Evolutionary conservation across 2,797 vertebrate genomes (phyloP).

Genomic region (Helarctos malayanus): DNA sequence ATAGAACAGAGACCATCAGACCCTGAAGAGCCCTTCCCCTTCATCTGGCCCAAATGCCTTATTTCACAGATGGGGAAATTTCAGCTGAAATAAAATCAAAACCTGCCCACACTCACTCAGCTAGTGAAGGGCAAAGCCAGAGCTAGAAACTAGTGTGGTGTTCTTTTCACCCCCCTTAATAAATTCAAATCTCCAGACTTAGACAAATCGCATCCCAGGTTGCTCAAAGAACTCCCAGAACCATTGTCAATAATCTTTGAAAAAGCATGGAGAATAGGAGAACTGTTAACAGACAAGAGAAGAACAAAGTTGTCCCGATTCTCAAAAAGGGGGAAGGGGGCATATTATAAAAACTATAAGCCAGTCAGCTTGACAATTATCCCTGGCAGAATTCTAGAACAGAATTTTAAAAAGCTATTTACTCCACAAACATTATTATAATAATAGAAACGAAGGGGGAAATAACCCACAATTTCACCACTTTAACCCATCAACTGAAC

Average conservation of each 20-base stretch:
- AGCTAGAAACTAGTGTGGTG: constrained; percentile 62
- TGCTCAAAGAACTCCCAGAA: constrained; percentile 79
- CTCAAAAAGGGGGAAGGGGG: constrained; percentile 77
- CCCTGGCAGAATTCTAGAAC: constrained; percentile 85
- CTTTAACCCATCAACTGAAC: constrained; percentile 84
- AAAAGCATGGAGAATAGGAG: constrained; percentile 75
- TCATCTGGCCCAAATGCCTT: constrained; percentile 27
- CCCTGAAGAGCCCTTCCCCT: constrained; percentile 34
- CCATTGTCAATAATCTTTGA: constrained; percentile 80
- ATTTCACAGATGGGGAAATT: constrained; percentile 64
- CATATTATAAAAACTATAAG: constrained; percentile 84
- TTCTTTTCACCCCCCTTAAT: constrained; percentile 70
- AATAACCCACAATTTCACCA: constrained; percentile 86
- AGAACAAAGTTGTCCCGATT: constrained; percentile 77
- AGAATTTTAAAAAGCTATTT: constrained; percentile 87
- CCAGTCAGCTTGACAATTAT: constrained; percentile 84
- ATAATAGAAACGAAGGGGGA: constrained; percentile 83
- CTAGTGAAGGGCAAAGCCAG: constrained; percentile 44
- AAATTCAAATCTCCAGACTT: constrained; percentile 82
- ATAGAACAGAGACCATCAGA: background rate
- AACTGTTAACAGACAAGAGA: constrained; percentile 80
- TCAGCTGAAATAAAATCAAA: constrained; percentile 67
- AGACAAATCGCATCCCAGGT: constrained; percentile 81
- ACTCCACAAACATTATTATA: constrained; percentile 85
- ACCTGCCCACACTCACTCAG: constrained; percentile 30